These are phyloP conservation scores for Mythimna vitellina DNA, from an alignment of 2,888 invertebrate genomes.

Conservation along the genomic window DNA sequence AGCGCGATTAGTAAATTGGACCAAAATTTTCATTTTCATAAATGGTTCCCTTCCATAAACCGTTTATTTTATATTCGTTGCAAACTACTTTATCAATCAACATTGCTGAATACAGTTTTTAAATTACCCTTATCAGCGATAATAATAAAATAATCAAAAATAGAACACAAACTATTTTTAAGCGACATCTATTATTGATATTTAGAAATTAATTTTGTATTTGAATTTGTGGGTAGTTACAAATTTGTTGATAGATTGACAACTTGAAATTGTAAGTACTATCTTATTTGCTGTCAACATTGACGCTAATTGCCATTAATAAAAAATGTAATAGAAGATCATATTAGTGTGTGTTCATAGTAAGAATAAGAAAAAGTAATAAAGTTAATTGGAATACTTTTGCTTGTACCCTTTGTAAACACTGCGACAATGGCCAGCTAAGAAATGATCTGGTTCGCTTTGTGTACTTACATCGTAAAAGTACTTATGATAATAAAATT, in stretches of 20 bases:
- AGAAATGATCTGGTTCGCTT: constrained; percentile 1
- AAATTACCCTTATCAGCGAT: not conserved
- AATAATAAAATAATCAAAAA: not conserved
- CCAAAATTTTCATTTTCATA: not conserved
- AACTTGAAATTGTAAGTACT: not conserved
- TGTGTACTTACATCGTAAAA: not conserved
- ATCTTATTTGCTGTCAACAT: not conserved
- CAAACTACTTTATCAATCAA: not conserved
- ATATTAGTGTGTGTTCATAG: not conserved
- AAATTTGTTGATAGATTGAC: constrained; percentile 2
- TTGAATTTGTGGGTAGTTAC: constrained; percentile 45
- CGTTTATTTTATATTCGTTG: not conserved
- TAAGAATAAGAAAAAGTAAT: not conserved
- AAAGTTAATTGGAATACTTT: not conserved
- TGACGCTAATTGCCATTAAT: too few species aligned
- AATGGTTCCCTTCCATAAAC: not conserved
- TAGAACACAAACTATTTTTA: not conserved
- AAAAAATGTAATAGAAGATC: not conserved
- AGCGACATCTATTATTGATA: constrained; percentile 51
- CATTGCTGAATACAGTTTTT: not conserved
- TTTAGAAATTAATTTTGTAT: constrained; percentile 1
- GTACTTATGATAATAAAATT: constrained; percentile 32
- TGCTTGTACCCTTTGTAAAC: not conserved
- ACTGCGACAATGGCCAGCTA: not conserved
- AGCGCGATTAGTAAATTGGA: constrained; percentile 69